Percentiles rank a stretch among this genome's conserved stretches.
Evolutionary conservation across 2,888 invertebrate genomes (phyloP).

Genomic region (Plebejus anna): DNA sequence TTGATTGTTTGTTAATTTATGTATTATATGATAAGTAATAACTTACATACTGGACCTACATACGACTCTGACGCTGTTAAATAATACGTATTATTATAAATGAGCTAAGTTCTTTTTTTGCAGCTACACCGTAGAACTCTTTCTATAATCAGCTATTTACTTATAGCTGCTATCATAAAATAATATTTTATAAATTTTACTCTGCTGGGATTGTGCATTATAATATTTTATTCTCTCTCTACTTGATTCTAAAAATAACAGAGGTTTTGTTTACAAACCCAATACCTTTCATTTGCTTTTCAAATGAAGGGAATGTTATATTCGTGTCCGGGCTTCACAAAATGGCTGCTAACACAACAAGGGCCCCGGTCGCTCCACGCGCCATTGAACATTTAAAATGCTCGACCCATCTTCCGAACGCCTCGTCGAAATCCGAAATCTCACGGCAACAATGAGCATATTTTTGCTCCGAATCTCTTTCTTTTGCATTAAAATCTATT

Average conservation of each 20-base stretch:
- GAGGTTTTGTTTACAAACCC: not conserved
- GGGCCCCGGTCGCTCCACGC: not conserved
- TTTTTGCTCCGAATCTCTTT: constrained; percentile 16
- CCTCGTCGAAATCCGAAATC: constrained; percentile 19
- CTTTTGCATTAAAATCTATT: constrained; percentile 13
- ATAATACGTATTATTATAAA: not conserved
- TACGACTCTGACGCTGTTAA: not conserved
- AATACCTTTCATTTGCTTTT: constrained; percentile 7
- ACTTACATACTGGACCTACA: constrained; percentile 8
- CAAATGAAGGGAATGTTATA: constrained; percentile 13
- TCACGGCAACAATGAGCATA: constrained; percentile 11
- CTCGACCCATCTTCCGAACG: constrained; percentile 11
- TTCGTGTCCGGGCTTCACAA: constrained; percentile 14
- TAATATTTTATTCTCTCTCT: not conserved
- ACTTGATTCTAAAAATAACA: not conserved
- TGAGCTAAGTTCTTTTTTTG: not conserved
- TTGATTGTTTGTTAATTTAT: not conserved
- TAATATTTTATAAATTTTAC: too few species aligned
- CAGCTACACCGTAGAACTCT: not conserved
- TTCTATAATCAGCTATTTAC: not conserved
- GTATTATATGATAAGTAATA: not conserved
- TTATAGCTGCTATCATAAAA: not conserved
- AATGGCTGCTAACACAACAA: constrained; percentile 23
- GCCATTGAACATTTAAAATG: constrained; percentile 24
- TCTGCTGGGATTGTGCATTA: too few species aligned